phyloP scores from a whole-genome alignment of 2,888 invertebrate species.

The Mesorhabditis sp. region DNA sequence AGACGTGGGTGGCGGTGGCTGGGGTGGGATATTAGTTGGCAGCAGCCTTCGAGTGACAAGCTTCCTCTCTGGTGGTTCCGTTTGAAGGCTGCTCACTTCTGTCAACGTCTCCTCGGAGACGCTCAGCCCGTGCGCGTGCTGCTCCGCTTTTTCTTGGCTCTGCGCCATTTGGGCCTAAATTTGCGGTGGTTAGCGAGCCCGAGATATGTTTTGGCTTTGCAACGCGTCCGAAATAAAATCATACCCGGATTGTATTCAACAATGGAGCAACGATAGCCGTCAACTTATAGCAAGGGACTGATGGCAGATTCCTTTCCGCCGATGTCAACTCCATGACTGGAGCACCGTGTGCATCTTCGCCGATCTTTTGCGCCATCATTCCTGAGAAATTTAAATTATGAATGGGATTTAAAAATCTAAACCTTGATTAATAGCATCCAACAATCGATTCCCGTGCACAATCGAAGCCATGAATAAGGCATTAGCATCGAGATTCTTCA shows the following conservation, averaged over 20 bases:
- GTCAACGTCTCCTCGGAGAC: slow-evolving; percentile 52
- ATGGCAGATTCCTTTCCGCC: slow-evolving; percentile 38
- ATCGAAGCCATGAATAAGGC: slow-evolving; percentile 57
- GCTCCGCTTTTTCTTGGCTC: neutral
- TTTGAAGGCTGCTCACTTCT: slow-evolving; percentile 18
- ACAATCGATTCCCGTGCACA: slow-evolving; percentile 58
- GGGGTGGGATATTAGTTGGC: slow-evolving; percentile 35
- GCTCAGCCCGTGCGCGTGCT: slow-evolving; percentile 29
- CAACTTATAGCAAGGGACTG: slow-evolving; percentile 53
- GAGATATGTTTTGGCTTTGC: too few relatives aligned
- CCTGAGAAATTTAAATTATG: slow-evolving; percentile 17
- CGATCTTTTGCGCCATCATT: slow-evolving; percentile 37
- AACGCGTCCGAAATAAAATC: neutral
- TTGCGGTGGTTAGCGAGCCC: neutral
- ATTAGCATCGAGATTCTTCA: slow-evolving; percentile 47
- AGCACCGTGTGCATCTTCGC: slow-evolving; percentile 24
- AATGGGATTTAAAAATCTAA: neutral
- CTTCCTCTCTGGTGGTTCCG: slow-evolving; percentile 27
- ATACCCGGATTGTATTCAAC: slow-evolving; percentile 48
- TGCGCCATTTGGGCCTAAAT: neutral
- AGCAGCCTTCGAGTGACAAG: slow-evolving; percentile 30
- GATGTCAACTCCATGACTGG: slow-evolving; percentile 35
- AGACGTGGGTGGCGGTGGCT: slow-evolving; percentile 13
- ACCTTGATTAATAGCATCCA: slow-evolving; percentile 49
- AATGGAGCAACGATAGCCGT: slow-evolving; percentile 57